Evolutionary conservation across 2,113 vertebrate genomes (phyloP).

Genomic region (Oreocharis arfaki): DNA sequence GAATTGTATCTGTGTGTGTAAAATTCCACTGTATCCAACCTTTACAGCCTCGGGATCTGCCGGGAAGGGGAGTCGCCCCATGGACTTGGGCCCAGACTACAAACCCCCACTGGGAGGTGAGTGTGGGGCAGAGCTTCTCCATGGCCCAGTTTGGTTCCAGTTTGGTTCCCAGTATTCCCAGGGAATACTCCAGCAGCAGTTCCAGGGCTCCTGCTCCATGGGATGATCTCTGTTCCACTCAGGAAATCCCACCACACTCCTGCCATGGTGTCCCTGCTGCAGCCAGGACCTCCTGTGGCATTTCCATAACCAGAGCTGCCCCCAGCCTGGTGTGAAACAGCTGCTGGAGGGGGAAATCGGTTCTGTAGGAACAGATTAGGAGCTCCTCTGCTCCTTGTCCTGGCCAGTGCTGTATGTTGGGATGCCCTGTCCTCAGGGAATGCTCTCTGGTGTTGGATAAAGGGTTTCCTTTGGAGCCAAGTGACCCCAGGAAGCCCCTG

Average conservation of each 20-base stretch:
- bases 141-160: background rate
- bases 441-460: background rate
- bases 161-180: no score
- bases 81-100: slow-evolving; percentile 72
- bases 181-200: background rate
- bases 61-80: slow-evolving; percentile 77
- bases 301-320: background rate
- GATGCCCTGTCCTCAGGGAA: background rate
- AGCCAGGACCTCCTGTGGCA: background rate
- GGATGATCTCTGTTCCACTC: background rate
- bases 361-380: background rate
- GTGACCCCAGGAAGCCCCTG: background rate
- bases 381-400: background rate
- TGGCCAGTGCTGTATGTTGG: background rate
- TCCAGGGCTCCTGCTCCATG: background rate
- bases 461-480: background rate
- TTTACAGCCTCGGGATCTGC: slow-evolving; percentile 81
- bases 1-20: background rate
- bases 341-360: background rate
- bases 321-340: background rate
- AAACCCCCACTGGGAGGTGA: slow-evolving; percentile 83
- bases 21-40: background rate
- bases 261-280: background rate
- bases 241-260: background rate
- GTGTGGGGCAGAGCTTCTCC: background rate